Conservation (phyloP, 2,888 invertebrate species). For the Micropterix aruncella region DNA sequence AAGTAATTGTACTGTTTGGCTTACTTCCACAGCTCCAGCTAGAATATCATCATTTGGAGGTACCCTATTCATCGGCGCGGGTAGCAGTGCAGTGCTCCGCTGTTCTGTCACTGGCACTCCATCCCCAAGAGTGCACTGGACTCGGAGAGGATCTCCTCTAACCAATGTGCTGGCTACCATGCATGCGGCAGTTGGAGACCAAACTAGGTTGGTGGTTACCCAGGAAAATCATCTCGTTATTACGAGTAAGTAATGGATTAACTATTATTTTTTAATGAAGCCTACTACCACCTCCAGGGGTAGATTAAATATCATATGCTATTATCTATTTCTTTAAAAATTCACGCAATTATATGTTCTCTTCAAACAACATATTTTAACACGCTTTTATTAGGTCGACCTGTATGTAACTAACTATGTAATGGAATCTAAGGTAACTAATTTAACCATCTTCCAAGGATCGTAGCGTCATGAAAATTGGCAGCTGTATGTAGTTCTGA, state of each 20-base stretch:
- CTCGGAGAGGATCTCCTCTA: conserved; percentile 49
- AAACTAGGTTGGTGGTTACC: conserved; percentile 32
- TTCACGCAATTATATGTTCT: no score
- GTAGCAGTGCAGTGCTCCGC: conserved; percentile 49
- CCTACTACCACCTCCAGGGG: no score
- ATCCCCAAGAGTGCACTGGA: conserved; percentile 62
- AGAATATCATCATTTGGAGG: conserved; percentile 78
- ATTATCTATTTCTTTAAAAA: no score
- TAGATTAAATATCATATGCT: no score
- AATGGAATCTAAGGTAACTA: no score
- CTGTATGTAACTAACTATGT: no score
- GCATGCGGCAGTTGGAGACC: not conserved
- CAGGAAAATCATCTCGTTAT: conserved; percentile 55
- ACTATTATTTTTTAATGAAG: not conserved
- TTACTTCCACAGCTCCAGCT: conserved; percentile 51
- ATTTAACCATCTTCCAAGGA: no score
- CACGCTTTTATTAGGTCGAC: no score
- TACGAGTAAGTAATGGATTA: conserved; percentile 50
- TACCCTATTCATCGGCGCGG: conserved; percentile 51
- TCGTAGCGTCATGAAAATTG: no score
- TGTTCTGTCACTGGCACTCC: conserved; percentile 67
- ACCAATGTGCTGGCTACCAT: conserved; percentile 44
- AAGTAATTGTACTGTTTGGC: conserved; percentile 6
- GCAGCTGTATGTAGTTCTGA: no score
- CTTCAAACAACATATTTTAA: no score